These are phyloP conservation scores for Acleris literana DNA, from an alignment of 2,888 invertebrate genomes.

Conservation along the genomic window DNA sequence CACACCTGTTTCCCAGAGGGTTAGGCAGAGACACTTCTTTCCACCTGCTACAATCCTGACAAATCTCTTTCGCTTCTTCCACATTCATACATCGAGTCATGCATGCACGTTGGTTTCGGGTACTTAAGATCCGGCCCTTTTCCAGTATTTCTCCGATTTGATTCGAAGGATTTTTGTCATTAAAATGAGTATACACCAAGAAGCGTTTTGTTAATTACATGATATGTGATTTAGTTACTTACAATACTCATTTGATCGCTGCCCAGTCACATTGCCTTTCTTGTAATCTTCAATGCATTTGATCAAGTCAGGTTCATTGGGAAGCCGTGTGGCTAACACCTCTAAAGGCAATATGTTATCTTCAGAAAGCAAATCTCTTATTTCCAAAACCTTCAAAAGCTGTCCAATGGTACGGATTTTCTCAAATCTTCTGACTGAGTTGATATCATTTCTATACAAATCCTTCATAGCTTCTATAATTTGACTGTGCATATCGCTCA, in stretches of 20 bases:
- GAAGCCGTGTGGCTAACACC: constrained; percentile 57
- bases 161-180: too few relatives aligned
- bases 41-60: too few relatives aligned
- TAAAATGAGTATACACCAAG: too few relatives aligned
- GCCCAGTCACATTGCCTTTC: constrained; percentile 47
- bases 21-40: too few relatives aligned
- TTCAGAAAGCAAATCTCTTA: constrained; percentile 66
- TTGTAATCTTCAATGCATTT: constrained; percentile 60
- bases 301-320: constrained; percentile 51
- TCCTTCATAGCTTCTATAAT: constrained; percentile 62
- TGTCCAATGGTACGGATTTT: constrained; percentile 61
- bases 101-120: too few relatives aligned
- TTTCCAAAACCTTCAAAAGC: constrained; percentile 64
- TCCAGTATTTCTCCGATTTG: too few relatives aligned
- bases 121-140: too few relatives aligned
- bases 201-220: background rate
- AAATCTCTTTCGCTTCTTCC: too few relatives aligned
- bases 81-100: too few relatives aligned
- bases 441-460: constrained; percentile 63
- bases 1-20: too few relatives aligned
- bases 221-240: constrained; percentile 40
- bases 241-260: constrained; percentile 58
- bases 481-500: constrained; percentile 55
- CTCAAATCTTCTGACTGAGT: constrained; percentile 69
- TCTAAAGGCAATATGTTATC: constrained; percentile 64